These are phyloP conservation scores for Agriopis aurantiaria DNA, from an alignment of 2,888 invertebrate genomes.

Conservation along the genomic window DNA sequence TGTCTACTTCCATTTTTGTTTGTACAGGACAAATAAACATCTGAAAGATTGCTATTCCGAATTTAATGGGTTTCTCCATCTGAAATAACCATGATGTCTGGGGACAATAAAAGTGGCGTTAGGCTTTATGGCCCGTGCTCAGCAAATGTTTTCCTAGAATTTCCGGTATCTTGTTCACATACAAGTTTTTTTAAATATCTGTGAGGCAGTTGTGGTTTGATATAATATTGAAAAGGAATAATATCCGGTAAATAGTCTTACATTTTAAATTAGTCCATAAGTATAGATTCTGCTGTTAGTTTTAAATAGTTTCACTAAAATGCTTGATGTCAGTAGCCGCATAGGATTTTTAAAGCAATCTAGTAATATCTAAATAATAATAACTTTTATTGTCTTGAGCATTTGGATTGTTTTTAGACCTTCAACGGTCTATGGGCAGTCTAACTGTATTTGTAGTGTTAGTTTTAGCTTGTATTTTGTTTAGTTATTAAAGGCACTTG, in stretches of 20 bases:
- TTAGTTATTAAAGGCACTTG: too few relatives aligned
- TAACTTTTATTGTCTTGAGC: too few relatives aligned
- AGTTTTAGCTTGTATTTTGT: too few relatives aligned
- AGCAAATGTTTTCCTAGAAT: constrained; percentile 73
- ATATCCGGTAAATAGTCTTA: neutral
- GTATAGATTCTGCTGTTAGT: too few relatives aligned
- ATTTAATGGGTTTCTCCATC: constrained; percentile 72
- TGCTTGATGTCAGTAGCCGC: neutral
- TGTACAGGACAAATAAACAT: constrained; percentile 61
- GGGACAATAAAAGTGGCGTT: constrained; percentile 76
- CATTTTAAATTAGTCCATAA: too few relatives aligned
- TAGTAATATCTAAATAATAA: too few relatives aligned
- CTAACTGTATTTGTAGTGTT: too few relatives aligned
- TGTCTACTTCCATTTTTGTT: constrained; percentile 46
- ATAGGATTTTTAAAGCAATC: neutral
- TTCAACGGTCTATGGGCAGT: too few relatives aligned
- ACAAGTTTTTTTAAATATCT: constrained; percentile 41
- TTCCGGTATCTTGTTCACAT: constrained; percentile 71
- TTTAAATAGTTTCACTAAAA: neutral
- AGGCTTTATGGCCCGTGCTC: constrained; percentile 62
- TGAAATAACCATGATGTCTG: constrained; percentile 69
- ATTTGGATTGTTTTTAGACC: too few relatives aligned
- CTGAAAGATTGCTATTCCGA: constrained; percentile 70
- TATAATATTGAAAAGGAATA: neutral
- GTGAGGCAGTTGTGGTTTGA: neutral